Evolutionary conservation across 2,888 invertebrate species (phyloP).

Genomic region (Drosophila fungiperda): DNA sequence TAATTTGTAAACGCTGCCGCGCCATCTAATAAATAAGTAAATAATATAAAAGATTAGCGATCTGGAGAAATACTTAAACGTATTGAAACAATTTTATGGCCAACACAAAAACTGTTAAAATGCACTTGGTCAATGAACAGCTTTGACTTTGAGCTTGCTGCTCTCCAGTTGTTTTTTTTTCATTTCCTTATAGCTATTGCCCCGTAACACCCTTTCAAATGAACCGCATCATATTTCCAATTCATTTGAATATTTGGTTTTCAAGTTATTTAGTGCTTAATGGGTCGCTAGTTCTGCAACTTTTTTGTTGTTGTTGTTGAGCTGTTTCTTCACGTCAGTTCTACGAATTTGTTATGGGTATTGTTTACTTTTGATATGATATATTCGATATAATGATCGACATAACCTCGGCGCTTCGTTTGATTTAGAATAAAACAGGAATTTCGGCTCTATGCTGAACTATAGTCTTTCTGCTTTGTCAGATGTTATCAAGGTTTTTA

Average conservation of each 20-base stretch:
- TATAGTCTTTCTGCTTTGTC: slow-evolving; percentile 29
- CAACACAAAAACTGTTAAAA: not conserved
- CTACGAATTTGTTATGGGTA: slow-evolving; percentile 52
- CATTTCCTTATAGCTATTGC: slow-evolving; percentile 34
- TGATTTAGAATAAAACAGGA: slow-evolving; percentile 49
- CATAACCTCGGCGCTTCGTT: slow-evolving; percentile 40
- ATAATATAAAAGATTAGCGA: slow-evolving; percentile 34
- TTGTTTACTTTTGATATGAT: slow-evolving; percentile 33
- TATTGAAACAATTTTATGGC: slow-evolving; percentile 10
- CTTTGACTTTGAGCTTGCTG: slow-evolving; percentile 37
- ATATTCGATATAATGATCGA: slow-evolving; percentile 33
- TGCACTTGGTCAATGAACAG: slow-evolving; percentile 11
- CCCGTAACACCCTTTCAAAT: not conserved
- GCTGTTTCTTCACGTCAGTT: slow-evolving; percentile 39
- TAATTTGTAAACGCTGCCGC: slow-evolving; percentile 97
- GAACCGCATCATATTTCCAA: slow-evolving; percentile 29
- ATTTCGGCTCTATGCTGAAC: slow-evolving; percentile 27
- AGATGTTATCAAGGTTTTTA: slow-evolving; percentile 38
- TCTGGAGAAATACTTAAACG: slow-evolving; percentile 6
- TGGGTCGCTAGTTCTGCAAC: slow-evolving; percentile 56
- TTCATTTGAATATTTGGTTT: slow-evolving; percentile 2
- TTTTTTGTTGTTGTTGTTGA: slow-evolving; percentile 18
- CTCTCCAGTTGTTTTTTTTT: slow-evolving; percentile 35
- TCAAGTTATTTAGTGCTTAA: slow-evolving; percentile 35
- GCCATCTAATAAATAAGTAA: slow-evolving; percentile 90